Conservation (phyloP, 2,888 invertebrate genomes). For the Limenitis camilla region DNA sequence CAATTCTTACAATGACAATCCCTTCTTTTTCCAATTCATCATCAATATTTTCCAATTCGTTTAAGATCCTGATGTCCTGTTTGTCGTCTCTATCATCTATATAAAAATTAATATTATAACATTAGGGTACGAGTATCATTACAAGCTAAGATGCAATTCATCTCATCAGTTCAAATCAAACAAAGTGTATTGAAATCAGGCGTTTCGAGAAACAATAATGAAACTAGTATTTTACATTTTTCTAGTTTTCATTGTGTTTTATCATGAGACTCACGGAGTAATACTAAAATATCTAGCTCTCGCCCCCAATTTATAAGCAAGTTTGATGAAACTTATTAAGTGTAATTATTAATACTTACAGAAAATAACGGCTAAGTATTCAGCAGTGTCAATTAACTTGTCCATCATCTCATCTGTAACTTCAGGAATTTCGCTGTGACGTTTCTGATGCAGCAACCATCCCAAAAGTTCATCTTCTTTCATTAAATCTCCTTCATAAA, state of each 20-base stretch:
- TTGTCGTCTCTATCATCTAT: conserved; percentile 92
- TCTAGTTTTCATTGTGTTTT: no score
- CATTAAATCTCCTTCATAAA: conserved; percentile 88
- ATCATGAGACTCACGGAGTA: no score
- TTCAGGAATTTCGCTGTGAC: conserved; percentile 92
- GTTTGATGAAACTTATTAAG: no score
- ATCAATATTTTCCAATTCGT: conserved; percentile 93
- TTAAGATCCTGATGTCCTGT: conserved; percentile 89
- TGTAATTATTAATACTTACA: conserved; percentile 77
- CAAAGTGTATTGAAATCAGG: no score
- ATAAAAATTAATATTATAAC: conserved; percentile 26
- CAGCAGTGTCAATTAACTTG: conserved; percentile 85
- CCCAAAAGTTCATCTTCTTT: conserved; percentile 93
- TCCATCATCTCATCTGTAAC: conserved; percentile 96
- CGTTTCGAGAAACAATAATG: no score
- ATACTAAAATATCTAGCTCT: no score
- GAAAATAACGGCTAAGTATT: conserved; percentile 91
- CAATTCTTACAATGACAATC: conserved; percentile 91
- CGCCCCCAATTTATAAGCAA: no score
- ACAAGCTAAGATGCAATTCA: no score
- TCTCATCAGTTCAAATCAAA: no score
- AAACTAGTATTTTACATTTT: no score
- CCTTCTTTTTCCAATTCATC: conserved; percentile 92
- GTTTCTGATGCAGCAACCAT: conserved; percentile 92
- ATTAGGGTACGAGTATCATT: no score